Base-by-base conservation (phyloP, 2,888 invertebrate genomes). In the Rugalucina vietnamica region DNA sequence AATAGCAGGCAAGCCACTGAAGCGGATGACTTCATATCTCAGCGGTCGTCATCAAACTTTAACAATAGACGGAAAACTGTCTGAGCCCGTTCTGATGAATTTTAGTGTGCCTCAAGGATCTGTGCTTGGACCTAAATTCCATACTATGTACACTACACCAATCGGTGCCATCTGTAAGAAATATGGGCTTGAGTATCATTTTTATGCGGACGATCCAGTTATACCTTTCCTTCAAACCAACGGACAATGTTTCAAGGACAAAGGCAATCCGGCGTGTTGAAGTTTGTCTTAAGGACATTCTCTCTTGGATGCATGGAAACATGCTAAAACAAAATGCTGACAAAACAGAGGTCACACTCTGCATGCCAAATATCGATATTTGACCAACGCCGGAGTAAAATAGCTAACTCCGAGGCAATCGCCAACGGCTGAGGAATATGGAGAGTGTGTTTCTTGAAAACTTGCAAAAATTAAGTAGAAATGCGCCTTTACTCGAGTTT, bases 201-300 rank as follows among this genome's bases (percentile, higher is more conserved):
- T 81, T 36, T 85, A 87, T 74, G 85, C 85, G 0, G 83, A 81
- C 71, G 85, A 85, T 75, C 70, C 79, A 82, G 71, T 29, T 88
- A n/a, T 77, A 79, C 12, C 50, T 84, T 21, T 57, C 75, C 21
- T 87, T 83, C 54, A 70, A 65, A 65, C 77, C 76, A 21, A 76
- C 43, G 65, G 36, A 72, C 36, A 18, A 54, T 8, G 60, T 37
- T 36, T 70, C 76, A n/a, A 18, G 39, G 32, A 43, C 71, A 27
- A 71, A 80, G 29, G 65, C 73, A 18, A 32, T 76, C 18, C 27
- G 39, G 32, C 77, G 77, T 1, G 49, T 77, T 32, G 50, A 79
- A n/a, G 57, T 70, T n/a, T 78, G 82, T 60, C 65, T 70, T 36
- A 82, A 75, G 12, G 71, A 78, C 60, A 82, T 73, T 32, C 36